Evolutionary conservation across 2,113 vertebrate species (phyloP).

Genomic region (Sylvia atricapilla): DNA sequence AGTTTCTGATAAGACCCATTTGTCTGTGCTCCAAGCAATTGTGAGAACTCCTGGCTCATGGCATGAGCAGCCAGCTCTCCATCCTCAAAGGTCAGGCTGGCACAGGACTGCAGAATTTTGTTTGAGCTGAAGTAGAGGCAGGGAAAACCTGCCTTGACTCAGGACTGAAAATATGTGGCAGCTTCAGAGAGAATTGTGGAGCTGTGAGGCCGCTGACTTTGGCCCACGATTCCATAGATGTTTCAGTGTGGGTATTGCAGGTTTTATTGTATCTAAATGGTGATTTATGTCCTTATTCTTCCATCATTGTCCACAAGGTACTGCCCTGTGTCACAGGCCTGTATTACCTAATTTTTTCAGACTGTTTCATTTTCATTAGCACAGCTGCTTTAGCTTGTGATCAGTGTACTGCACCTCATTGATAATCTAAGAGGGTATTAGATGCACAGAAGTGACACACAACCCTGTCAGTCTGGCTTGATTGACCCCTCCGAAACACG

Average conservation of each 20-base stretch:
- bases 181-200: neutral
- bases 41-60: neutral
- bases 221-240: neutral
- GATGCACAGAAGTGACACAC: slow-evolving; percentile 83
- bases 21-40: slow-evolving; percentile 23
- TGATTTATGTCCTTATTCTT: slow-evolving; percentile 77
- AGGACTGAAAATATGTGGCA: neutral
- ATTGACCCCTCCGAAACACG: slow-evolving; percentile 87
- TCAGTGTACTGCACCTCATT: slow-evolving; percentile 88
- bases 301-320: slow-evolving; percentile 67
- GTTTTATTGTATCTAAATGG: slow-evolving; percentile 62
- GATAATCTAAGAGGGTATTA: slow-evolving; percentile 87
- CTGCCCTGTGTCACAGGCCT: slow-evolving; percentile 68
- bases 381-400: slow-evolving; percentile 88
- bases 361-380: slow-evolving; percentile 89
- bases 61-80: neutral
- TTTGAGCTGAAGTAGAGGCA: neutral
- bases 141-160: neutral
- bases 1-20: slow-evolving; percentile 46
- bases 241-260: slow-evolving; percentile 28
- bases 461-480: slow-evolving; percentile 83
- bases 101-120: neutral
- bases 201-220: neutral
- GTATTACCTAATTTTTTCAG: slow-evolving; percentile 74
- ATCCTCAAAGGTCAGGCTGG: slow-evolving; percentile 21